Conservation (phyloP, 2,113 vertebrate genomes). For the Pongo abelii region DNA sequence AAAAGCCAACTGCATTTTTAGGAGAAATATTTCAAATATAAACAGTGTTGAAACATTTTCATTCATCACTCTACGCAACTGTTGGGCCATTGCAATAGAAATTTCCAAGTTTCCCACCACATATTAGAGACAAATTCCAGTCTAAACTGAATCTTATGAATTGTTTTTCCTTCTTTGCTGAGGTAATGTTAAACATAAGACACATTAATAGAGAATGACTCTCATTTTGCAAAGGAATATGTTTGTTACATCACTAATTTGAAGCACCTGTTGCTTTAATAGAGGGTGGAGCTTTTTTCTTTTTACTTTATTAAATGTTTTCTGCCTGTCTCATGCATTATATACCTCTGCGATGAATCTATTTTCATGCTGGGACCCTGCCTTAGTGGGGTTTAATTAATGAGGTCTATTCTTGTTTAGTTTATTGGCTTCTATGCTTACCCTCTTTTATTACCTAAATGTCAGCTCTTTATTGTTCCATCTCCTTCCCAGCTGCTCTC, state of each 20-base stretch:
- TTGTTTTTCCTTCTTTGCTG: neutral
- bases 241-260: constrained; percentile 2
- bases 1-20: neutral
- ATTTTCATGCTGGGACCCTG: neutral
- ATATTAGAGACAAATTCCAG: neutral
- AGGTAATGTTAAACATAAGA: neutral
- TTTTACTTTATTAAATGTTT: constrained; percentile 20
- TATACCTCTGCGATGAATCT: neutral
- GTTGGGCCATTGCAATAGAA: neutral
- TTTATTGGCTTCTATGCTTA: constrained; percentile 18
- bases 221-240: constrained; percentile 10
- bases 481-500: constrained; percentile 8
- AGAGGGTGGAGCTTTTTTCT: neutral
- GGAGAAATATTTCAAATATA: neutral
- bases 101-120: neutral
- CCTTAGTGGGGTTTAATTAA: neutral
- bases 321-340: neutral
- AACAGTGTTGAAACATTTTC: neutral
- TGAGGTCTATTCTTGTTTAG: neutral
- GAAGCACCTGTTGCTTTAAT: constrained; percentile 29
- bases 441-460: constrained; percentile 7
- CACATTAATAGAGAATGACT: neutral
- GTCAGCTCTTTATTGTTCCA: neutral
- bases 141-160: neutral
- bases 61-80: neutral